These are phyloP conservation scores for Lycorma delicatula DNA, from an alignment of 1,140 invertebrate genomes.

Conservation along the genomic window DNA sequence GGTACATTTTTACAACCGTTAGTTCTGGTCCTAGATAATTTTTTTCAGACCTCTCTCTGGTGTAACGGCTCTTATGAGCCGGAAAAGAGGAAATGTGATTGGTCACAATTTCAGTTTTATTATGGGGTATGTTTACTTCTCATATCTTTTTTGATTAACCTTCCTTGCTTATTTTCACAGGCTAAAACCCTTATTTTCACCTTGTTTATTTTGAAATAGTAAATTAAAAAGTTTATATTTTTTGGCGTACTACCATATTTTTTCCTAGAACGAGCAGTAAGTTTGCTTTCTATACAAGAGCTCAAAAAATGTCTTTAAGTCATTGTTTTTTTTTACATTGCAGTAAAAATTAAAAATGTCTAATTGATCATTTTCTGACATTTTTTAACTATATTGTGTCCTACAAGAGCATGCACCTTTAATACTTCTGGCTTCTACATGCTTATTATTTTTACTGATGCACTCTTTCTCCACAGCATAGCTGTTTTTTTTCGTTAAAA, in stretches of 20 bases:
- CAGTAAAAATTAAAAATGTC: slow-evolving; percentile 8
- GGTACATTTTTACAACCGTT: slow-evolving; percentile 16
- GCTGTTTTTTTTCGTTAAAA: neutral
- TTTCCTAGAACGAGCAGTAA: slow-evolving; percentile 11
- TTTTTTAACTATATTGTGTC: slow-evolving; percentile 1
- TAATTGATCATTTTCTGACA: slow-evolving; percentile 6
- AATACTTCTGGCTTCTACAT: neutral
- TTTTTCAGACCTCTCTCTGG: slow-evolving; percentile 13
- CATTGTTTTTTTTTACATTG: slow-evolving; percentile 5
- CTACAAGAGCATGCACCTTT: slow-evolving; percentile 13
- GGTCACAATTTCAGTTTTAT: slow-evolving; percentile 10
- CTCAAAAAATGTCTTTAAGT: slow-evolving; percentile 11
- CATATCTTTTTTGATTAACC: slow-evolving; percentile 13
- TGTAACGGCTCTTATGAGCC: slow-evolving; percentile 11
- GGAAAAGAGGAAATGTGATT: slow-evolving; percentile 15
- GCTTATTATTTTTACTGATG: neutral
- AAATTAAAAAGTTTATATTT: slow-evolving; percentile 3
- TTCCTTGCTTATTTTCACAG: slow-evolving; percentile 13
- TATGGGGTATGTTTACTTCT: slow-evolving; percentile 12
- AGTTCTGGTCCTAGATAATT: slow-evolving; percentile 13
- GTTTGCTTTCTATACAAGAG: slow-evolving; percentile 10
- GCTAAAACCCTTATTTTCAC: slow-evolving; percentile 1
- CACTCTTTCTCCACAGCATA: neutral
- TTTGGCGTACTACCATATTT: slow-evolving; percentile 3
- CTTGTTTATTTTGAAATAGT: slow-evolving; percentile 14